Evolutionary conservation across 2,113 vertebrate species (phyloP), one percentile per base, ranked within the genome.

Genomic region (Tachycineta bicolor): DNA sequence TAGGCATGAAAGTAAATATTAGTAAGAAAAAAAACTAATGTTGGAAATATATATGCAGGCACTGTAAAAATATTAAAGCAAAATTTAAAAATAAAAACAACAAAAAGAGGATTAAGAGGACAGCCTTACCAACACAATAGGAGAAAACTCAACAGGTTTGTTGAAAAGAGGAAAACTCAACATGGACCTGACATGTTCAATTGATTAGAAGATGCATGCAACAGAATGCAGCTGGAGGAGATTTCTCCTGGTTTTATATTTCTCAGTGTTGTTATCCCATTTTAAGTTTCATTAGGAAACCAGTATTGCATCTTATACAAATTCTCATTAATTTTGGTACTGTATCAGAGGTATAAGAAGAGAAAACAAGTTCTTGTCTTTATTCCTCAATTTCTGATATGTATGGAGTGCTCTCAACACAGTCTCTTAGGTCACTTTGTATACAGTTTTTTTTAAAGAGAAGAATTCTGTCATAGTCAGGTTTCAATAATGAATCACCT

Each of bases 391-490:
- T 41, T 70, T 58, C 19, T 55, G 26, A 23, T 25, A 43, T 3
- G 2, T 31, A 53, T 2, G 0, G 12, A 34, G 22, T 47, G 9
- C 4, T 71, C n/a, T 15, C 13, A 43, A 31, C 9, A 46, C 1
- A 3, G 9, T 52, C 23, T 65, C 87, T 65, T 43, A n/a, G 10
- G 28, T 62, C n/a, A 65, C 8, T 65, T 69, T 31, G 6, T 41
- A 28, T 65, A 43, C 21, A 70, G 25, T 29, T 18, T 1, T 39
- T 69, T 81, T 52, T 24, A 34, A 60, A 68, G 56, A 60, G 15
- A 73, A 52, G 74, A 52, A 18, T 6, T 31, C 7, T 58, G 3
- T 21, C 11, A 53, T 28, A 75, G 52, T 78, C 41, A 56, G 47
- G 64, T 60, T 56, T 33, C 7, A 82, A 11, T 22, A 52, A 75